These are phyloP conservation scores for Capromys pilorides DNA, from an alignment of 2,797 vertebrate species.

Conservation along the genomic window DNA sequence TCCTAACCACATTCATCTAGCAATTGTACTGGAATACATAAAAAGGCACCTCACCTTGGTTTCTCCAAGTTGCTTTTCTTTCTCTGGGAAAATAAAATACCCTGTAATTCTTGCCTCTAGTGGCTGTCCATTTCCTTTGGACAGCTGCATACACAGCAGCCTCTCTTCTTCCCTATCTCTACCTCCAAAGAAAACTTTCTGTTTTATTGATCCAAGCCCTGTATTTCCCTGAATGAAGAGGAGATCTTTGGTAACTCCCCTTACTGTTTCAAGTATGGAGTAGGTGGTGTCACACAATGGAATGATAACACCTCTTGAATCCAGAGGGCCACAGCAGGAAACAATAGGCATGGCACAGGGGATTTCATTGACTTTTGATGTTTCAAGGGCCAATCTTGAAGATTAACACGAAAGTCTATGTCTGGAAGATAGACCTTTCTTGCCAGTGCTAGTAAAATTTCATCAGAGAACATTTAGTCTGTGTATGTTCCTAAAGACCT, in stretches of 20 bases:
- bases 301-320: slow-evolving; percentile 92
- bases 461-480: slow-evolving; percentile 97
- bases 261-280: slow-evolving; percentile 93
- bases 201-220: slow-evolving; percentile 96
- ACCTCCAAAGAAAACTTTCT: slow-evolving; percentile 92
- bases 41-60: slow-evolving; percentile 93
- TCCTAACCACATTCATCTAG: slow-evolving; percentile 95
- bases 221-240: slow-evolving; percentile 95
- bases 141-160: slow-evolving; percentile 90
- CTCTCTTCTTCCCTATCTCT: slow-evolving; percentile 95
- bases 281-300: slow-evolving; percentile 95
- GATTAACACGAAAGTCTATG: slow-evolving; percentile 94
- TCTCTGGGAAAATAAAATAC: slow-evolving; percentile 96
- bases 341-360: slow-evolving; percentile 90
- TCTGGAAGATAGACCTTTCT: slow-evolving; percentile 94
- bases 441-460: slow-evolving; percentile 92
- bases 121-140: slow-evolving; percentile 90
- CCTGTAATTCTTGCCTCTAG: slow-evolving; percentile 95
- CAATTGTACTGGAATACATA: slow-evolving; percentile 98
- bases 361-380: slow-evolving; percentile 85
- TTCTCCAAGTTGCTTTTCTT: slow-evolving; percentile 92
- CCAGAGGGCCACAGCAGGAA: slow-evolving; percentile 95
- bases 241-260: slow-evolving; percentile 95
- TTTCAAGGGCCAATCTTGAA: slow-evolving; percentile 96
- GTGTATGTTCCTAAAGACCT: slow-evolving; percentile 93